These are phyloP conservation scores for Discoglossus pictus DNA, from an alignment of 2,797 vertebrate genomes.

Conservation along the genomic window DNA sequence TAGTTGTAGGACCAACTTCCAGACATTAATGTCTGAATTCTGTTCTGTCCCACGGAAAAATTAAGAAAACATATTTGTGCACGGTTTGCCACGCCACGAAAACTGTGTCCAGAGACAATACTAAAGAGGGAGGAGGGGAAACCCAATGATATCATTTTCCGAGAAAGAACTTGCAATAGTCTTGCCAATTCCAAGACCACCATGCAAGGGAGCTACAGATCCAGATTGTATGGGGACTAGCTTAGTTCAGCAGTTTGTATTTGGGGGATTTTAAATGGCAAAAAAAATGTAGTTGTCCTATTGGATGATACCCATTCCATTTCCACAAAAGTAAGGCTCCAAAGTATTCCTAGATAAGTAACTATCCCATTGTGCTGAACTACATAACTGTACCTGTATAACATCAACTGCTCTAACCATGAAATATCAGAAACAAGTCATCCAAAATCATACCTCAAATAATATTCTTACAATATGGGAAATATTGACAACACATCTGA, in stretches of 20 bases:
- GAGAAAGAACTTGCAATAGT: conserved; percentile 29
- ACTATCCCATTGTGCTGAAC: no score
- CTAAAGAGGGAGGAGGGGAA: conserved; percentile 17
- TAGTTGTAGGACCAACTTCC: conserved; percentile 20
- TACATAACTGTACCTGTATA: no score
- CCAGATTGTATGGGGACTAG: neutral
- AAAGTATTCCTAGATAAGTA: no score
- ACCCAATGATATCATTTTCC: conserved; percentile 34
- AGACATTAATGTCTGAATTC: conserved; percentile 30
- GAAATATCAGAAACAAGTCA: no score
- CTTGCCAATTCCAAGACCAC: conserved; percentile 33
- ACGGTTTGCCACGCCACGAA: conserved; percentile 31
- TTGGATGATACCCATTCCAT: neutral
- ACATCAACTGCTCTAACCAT: no score
- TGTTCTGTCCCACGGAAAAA: conserved; percentile 37
- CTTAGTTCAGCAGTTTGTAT: neutral
- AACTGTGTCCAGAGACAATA: conserved; percentile 49
- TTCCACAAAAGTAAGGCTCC: no score
- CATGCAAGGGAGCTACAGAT: conserved; percentile 13
- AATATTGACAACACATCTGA: no score
- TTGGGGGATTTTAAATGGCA: neutral
- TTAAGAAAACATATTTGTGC: conserved; percentile 28
- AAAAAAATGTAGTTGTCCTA: neutral
- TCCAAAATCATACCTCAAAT: no score
- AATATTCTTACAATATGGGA: no score